phyloP scores from a whole-genome alignment of 2,797 vertebrate genomes.

The Bryconaethiops microstoma region DNA sequence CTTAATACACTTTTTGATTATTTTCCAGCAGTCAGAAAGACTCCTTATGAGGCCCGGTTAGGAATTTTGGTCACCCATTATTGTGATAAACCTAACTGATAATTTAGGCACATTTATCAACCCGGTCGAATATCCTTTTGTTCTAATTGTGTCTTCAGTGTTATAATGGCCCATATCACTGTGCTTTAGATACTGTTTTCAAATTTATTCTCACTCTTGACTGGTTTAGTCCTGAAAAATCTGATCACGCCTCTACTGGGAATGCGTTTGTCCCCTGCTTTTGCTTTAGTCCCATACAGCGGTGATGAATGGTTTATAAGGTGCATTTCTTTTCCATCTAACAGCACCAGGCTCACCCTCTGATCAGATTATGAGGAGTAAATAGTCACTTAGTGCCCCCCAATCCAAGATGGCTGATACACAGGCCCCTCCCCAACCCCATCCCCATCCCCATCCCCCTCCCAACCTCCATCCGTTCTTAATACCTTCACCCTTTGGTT shows the following conservation, averaged over 20 bases:
- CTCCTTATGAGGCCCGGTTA: neutral
- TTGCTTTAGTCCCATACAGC: conserved; percentile 4
- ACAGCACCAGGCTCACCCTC: conserved; percentile 15
- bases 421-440: conserved; percentile 28
- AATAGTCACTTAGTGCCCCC: neutral
- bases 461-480: neutral
- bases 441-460: conserved; percentile 3
- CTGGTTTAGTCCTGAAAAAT: neutral
- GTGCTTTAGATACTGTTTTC: neutral
- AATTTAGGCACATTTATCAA: neutral
- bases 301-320: neutral
- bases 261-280: neutral
- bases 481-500: conserved; percentile 57
- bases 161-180: neutral
- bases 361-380: conserved; percentile 22
- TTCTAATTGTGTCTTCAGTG: conserved; percentile 3
- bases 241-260: neutral
- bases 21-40: neutral
- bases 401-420: conserved; percentile 17
- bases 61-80: neutral
- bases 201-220: neutral
- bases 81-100: neutral
- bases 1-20: conserved; percentile 47
- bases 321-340: neutral
- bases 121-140: neutral